Percentiles rank a stretch among this genome's conserved stretches.
Evolutionary conservation across 2,888 invertebrate species (phyloP).

Genomic region (Mactromeris polynyma): DNA sequence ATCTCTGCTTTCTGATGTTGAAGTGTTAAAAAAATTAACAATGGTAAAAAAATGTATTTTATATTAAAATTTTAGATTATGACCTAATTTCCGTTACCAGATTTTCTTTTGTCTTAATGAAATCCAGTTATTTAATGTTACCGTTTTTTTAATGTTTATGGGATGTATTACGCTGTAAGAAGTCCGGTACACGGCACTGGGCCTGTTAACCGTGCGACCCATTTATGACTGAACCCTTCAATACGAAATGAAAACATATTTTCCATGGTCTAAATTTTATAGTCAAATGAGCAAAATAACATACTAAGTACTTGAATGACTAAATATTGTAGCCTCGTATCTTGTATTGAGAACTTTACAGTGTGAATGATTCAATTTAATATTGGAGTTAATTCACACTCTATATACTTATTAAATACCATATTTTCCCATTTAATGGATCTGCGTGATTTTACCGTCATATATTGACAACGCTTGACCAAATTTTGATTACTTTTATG

Average conservation of each 20-base stretch:
- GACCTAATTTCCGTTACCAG: too few relatives aligned
- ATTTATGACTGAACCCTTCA: too few relatives aligned
- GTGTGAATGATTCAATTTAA: neutral
- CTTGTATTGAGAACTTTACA: neutral
- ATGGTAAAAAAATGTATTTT: neutral
- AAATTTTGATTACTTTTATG: slow-evolving; percentile 46
- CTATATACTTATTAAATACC: neutral
- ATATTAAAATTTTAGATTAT: too few relatives aligned
- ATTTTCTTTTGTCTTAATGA: too few relatives aligned
- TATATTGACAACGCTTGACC: slow-evolving; percentile 16
- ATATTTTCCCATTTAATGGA: neutral
- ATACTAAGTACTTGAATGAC: neutral
- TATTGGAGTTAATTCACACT: neutral
- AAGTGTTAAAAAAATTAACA: neutral
- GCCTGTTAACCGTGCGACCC: too few relatives aligned
- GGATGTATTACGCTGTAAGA: too few relatives aligned
- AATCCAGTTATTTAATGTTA: too few relatives aligned
- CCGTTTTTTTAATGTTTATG: too few relatives aligned
- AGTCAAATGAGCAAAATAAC: neutral
- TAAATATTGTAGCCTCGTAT: neutral
- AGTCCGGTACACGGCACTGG: too few relatives aligned
- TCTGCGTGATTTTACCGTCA: neutral
- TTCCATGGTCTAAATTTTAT: neutral
- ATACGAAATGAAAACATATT: neutral
- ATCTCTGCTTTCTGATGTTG: neutral